Evolutionary conservation across 2,797 vertebrate genomes (phyloP).

Genomic region (Gastrophryne carolinensis): DNA sequence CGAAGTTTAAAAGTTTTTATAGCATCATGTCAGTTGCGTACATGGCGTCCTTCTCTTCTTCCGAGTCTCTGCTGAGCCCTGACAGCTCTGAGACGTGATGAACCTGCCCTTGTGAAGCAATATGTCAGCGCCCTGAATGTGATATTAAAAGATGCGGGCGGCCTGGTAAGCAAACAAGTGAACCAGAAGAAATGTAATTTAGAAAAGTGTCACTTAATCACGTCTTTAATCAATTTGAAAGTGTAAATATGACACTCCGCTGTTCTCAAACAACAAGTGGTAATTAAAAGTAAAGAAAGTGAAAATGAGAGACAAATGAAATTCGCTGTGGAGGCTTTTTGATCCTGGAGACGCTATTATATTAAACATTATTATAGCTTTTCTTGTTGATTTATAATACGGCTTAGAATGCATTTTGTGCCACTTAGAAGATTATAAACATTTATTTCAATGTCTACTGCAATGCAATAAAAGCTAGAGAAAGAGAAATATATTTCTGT

Average conservation of each 20-base stretch:
- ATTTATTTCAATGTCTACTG: neutral
- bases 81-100: neutral
- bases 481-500: neutral
- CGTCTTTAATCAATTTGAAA: constrained; percentile 18
- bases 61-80: neutral
- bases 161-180: constrained; percentile 10
- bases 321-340: neutral
- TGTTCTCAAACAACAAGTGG: constrained; percentile 2
- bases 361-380: neutral
- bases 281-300: constrained; percentile 46
- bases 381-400: neutral
- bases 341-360: neutral
- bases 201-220: constrained; percentile 10
- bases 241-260: constrained; percentile 31
- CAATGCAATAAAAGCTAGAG: neutral
- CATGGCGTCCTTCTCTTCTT: neutral
- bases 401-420: neutral
- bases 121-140: constrained; percentile 16
- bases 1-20: too few relatives aligned
- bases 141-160: constrained; percentile 18
- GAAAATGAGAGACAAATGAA: constrained; percentile 15
- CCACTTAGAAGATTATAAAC: neutral
- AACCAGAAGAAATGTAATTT: constrained; percentile 2
- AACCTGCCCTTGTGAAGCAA: neutral
- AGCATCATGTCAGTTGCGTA: too few relatives aligned